These are phyloP conservation scores for Calephelis nemesis DNA, from an alignment of 1,140 invertebrate genomes.

Conservation along the genomic window DNA sequence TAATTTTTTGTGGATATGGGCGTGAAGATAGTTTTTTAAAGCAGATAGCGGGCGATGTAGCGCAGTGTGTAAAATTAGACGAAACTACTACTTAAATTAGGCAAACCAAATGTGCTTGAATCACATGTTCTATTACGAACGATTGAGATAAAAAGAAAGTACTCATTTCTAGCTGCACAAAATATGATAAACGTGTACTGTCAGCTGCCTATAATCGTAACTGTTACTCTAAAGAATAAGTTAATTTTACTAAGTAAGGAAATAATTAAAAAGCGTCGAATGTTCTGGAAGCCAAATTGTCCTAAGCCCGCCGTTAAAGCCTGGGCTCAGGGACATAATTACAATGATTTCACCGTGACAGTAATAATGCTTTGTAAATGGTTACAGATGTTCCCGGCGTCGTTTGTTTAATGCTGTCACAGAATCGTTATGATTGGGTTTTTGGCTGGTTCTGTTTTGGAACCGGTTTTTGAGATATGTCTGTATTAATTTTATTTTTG, in stretches of 20 bases:
- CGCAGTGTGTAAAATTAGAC: too few relatives aligned
- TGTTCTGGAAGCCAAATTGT: constrained; percentile 31
- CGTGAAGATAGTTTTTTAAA: too few relatives aligned
- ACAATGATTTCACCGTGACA: constrained; percentile 44
- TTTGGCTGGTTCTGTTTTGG: background rate
- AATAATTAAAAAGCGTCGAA: constrained; percentile 23
- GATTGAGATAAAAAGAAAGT: too few relatives aligned
- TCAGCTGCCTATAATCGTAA: constrained; percentile 3
- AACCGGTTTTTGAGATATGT: too few relatives aligned
- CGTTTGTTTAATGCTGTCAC: constrained; percentile 24
- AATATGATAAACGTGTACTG: too few relatives aligned
- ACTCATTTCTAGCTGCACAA: too few relatives aligned
- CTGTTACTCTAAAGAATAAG: constrained; percentile 19
- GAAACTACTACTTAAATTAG: too few relatives aligned
- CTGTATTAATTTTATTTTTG: too few relatives aligned
- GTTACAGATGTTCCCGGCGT: constrained; percentile 42
- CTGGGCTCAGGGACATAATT: constrained; percentile 47
- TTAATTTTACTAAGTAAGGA: constrained; percentile 25
- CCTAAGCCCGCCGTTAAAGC: constrained; percentile 41
- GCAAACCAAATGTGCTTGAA: too few relatives aligned
- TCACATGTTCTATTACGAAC: too few relatives aligned
- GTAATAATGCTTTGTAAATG: constrained; percentile 47
- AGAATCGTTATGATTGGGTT: constrained; percentile 9
- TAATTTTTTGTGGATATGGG: too few relatives aligned
- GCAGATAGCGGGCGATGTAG: too few relatives aligned